Percentiles rank a stretch among this genome's conserved stretches.
phyloP scores from a whole-genome alignment of 2,888 invertebrate species.

The Drosophila paramelanica region DNA sequence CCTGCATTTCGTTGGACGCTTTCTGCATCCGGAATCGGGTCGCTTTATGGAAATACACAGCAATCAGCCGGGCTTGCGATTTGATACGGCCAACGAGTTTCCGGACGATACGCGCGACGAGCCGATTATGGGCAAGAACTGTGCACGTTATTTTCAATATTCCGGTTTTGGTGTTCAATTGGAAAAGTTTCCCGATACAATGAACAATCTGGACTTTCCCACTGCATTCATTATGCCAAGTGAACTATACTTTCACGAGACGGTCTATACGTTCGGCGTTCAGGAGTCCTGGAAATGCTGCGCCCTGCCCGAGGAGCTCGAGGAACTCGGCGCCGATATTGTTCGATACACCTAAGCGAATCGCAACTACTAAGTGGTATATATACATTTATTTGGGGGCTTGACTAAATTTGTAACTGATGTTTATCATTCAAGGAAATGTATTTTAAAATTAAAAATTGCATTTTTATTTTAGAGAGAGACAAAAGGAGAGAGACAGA shows the following conservation, averaged over 20 bases:
- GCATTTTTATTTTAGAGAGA: too few species aligned
- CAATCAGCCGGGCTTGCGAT: slow-evolving; percentile 95
- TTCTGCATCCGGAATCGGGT: slow-evolving; percentile 89
- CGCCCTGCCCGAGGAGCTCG: slow-evolving; percentile 50
- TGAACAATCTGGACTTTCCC: slow-evolving; percentile 93
- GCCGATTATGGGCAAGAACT: slow-evolving; percentile 89
- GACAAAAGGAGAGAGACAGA: too few species aligned
- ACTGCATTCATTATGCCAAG: slow-evolving; percentile 90
- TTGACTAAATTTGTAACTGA: background rate
- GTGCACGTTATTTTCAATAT: slow-evolving; percentile 89
- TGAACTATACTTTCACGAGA: slow-evolving; percentile 88
- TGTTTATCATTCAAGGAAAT: background rate
- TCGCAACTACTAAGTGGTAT: background rate
- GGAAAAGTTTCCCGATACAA: slow-evolving; percentile 95
- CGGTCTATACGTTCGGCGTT: slow-evolving; percentile 56
- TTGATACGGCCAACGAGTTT: slow-evolving; percentile 92
- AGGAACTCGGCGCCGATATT: slow-evolving; percentile 34
- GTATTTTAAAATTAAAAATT: too few species aligned
- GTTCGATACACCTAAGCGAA: slow-evolving; percentile 32
- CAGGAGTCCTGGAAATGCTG: slow-evolving; percentile 61
- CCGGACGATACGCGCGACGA: slow-evolving; percentile 87
- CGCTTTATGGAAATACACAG: slow-evolving; percentile 92
- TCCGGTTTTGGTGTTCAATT: slow-evolving; percentile 95
- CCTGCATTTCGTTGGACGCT: slow-evolving; percentile 88
- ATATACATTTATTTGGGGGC: background rate